Percentiles rank a stretch among this genome's conserved stretches.
phyloP scores from a whole-genome alignment of 30 jellyfish, hydroid and myxozoan genomes.

The Hydractinia echinata region DNA sequence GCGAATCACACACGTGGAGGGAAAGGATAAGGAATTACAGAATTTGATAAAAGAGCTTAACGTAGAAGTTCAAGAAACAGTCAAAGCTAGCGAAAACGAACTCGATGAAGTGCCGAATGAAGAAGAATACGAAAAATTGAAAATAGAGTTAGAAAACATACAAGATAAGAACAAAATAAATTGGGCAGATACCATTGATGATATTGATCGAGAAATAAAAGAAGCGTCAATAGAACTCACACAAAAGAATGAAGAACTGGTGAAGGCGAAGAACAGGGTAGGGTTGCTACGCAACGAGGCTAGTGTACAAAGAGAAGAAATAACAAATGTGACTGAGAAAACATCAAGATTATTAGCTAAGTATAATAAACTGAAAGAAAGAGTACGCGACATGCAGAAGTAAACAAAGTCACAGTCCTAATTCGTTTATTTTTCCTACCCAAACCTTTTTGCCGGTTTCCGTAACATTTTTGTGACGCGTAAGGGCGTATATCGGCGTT shows the following conservation, averaged over 20 bases:
- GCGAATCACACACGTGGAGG: neutral
- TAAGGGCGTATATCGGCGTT: no score
- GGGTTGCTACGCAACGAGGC: neutral
- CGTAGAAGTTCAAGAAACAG: neutral
- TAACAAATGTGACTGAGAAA: neutral
- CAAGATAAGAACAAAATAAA: neutral
- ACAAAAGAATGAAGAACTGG: neutral
- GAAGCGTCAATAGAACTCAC: neutral
- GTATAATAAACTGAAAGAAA: constrained; percentile 2
- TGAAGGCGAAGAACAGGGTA: neutral
- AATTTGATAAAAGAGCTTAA: neutral
- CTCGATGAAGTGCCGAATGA: neutral
- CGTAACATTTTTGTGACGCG: no score
- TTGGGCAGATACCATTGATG: neutral
- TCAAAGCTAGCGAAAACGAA: neutral
- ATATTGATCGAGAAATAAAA: neutral
- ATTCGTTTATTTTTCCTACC: no score
- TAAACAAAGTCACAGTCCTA: neutral
- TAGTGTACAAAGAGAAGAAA: constrained; percentile 2
- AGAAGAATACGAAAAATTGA: neutral
- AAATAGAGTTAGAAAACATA: neutral
- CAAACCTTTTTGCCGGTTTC: no score
- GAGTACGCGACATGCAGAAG: neutral
- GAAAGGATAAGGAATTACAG: neutral
- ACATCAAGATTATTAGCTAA: neutral